These are phyloP conservation scores for Oscheius myriophilus DNA, from an alignment of 2,888 invertebrate species.

Conservation along the genomic window DNA sequence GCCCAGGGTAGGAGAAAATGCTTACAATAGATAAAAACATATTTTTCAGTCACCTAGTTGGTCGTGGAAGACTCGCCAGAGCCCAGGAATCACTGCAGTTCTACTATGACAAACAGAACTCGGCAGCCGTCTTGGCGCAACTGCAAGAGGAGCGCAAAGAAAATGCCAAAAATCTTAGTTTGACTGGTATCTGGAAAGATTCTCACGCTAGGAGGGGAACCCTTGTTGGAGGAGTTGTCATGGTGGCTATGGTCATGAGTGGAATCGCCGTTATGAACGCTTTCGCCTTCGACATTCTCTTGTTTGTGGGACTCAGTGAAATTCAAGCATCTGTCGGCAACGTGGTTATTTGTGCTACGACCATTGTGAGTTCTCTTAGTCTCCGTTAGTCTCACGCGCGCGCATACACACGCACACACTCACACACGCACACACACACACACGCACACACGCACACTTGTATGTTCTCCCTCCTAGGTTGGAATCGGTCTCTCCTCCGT, in stretches of 20 bases:
- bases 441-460: no score
- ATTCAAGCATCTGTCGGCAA: conserved; percentile 34
- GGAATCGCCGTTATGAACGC: conserved; percentile 38
- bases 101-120: conserved; percentile 13
- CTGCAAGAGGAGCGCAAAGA: conserved; percentile 17
- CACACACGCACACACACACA: no score
- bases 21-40: background rate
- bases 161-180: conserved; percentile 12
- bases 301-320: conserved; percentile 28
- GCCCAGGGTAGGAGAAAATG: conserved; percentile 19
- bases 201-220: conserved; percentile 36
- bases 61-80: background rate
- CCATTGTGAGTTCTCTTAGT: conserved; percentile 20
- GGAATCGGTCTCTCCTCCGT: conserved; percentile 32
- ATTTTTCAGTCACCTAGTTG: conserved; percentile 5
- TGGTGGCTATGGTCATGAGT: conserved; percentile 31
- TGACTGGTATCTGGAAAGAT: conserved; percentile 19
- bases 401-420: no score
- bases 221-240: conserved; percentile 39
- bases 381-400: no score
- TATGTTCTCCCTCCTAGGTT: conserved; percentile 10
- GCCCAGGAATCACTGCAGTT: conserved; percentile 13
- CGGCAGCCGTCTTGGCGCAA: background rate
- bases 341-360: conserved; percentile 33
- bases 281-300: conserved; percentile 37